Conservation (phyloP, 2,113 vertebrate species). For the Felis catus region DNA sequence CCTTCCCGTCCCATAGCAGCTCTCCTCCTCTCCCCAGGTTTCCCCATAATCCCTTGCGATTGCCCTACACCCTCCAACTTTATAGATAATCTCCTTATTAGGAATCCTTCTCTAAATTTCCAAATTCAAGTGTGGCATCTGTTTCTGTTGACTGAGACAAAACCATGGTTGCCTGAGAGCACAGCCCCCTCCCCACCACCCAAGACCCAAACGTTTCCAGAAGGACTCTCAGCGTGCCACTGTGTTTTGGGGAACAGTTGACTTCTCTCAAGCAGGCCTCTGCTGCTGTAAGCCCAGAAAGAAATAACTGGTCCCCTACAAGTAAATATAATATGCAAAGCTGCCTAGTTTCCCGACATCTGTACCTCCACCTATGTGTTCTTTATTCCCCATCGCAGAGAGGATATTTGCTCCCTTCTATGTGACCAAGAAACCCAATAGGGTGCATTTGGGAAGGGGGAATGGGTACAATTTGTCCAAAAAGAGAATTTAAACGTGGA, state of each 20-base stretch:
- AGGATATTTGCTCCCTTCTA: not conserved
- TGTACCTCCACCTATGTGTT: not conserved
- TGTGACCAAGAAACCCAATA: not conserved
- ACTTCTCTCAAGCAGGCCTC: not conserved
- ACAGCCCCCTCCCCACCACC: not conserved
- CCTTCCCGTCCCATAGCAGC: too few species aligned
- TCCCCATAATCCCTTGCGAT: not conserved
- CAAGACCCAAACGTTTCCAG: not conserved
- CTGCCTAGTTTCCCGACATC: not conserved
- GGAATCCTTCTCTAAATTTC: not conserved
- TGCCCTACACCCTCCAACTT: not conserved
- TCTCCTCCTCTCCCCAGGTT: not conserved
- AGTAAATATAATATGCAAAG: not conserved
- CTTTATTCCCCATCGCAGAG: not conserved
- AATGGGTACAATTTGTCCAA: not conserved
- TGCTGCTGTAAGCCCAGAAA: not conserved
- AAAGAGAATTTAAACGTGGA: slow-evolving; percentile 8
- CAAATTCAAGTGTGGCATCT: not conserved
- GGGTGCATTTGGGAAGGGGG: not conserved
- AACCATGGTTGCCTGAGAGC: not conserved
- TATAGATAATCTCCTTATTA: not conserved
- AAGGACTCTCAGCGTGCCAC: not conserved
- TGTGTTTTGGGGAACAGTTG: not conserved
- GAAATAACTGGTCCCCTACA: not conserved
- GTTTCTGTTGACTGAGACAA: not conserved